Conservation (phyloP, 2,888 invertebrate genomes). For the Exocentrus adspersus region DNA sequence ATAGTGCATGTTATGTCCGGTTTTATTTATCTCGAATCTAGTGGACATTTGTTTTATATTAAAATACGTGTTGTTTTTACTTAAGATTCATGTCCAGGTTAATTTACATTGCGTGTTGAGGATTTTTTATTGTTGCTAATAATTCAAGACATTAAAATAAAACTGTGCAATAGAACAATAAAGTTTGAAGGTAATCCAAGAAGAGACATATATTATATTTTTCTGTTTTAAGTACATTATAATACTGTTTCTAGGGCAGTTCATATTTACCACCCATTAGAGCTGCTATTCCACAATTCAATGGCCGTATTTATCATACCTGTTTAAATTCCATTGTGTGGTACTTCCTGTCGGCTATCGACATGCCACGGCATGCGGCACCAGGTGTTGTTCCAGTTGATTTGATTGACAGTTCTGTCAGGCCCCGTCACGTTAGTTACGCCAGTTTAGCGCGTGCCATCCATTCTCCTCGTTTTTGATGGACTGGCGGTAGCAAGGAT, state of each 20-base stretch:
- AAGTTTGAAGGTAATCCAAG: no score
- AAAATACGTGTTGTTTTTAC: not conserved
- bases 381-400: slow-evolving; percentile 35
- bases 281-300: not conserved
- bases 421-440: slow-evolving; percentile 46
- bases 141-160: no score
- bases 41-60: not conserved
- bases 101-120: no score
- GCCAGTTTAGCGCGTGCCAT: slow-evolving; percentile 39
- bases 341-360: slow-evolving; percentile 27
- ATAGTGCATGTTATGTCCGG: not conserved
- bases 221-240: no score
- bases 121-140: no score
- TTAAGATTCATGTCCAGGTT: no score
- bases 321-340: slow-evolving; percentile 26
- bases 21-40: not conserved
- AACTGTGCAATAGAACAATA: no score
- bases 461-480: slow-evolving; percentile 18
- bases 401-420: slow-evolving; percentile 48
- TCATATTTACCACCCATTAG: no score
- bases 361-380: slow-evolving; percentile 34
- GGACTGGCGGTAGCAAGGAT: slow-evolving; percentile 3
- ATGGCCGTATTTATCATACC: slow-evolving; percentile 21
- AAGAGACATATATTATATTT: no score
- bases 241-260: no score